Evolutionary conservation across 2,888 invertebrate species (phyloP).

Genomic region (Willowsia nigromaculata): DNA sequence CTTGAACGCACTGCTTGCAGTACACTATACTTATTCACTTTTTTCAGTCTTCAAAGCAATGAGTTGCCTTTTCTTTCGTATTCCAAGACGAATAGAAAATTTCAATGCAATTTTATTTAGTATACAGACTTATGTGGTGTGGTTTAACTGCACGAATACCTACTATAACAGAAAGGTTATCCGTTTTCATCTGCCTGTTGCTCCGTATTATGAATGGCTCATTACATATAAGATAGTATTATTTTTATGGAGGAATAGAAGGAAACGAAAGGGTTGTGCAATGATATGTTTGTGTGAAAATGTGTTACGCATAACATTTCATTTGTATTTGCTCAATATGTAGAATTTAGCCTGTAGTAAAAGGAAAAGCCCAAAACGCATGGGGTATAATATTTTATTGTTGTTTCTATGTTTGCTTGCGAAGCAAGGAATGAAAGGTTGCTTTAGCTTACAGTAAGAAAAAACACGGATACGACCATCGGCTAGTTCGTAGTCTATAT

Average conservation of each 20-base stretch:
- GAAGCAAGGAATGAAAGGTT: too few relatives aligned
- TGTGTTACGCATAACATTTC: not conserved
- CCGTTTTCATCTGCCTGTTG: slow-evolving; percentile 7
- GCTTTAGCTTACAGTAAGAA: not conserved
- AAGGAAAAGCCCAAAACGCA: not conserved
- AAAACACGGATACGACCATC: not conserved
- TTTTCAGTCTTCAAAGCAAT: not conserved
- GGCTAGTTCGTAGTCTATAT: not conserved
- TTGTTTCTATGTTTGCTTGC: not conserved
- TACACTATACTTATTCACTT: too few relatives aligned
- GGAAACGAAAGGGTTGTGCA: not conserved
- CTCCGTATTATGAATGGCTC: slow-evolving; percentile 47
- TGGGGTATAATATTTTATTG: slow-evolving; percentile 12
- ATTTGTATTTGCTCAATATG: not conserved
- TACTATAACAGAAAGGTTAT: not conserved
- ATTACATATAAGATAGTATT: not conserved
- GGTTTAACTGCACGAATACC: not conserved
- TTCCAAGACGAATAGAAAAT: not conserved
- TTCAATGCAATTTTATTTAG: not conserved
- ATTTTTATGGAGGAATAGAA: not conserved
- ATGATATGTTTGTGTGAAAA: not conserved
- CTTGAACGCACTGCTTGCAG: not conserved
- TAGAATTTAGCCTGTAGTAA: not conserved
- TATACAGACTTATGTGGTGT: not conserved
- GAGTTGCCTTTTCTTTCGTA: not conserved